Base-by-base conservation (phyloP, 2,888 invertebrate species). In the Tetramorium bicarinatum region DNA sequence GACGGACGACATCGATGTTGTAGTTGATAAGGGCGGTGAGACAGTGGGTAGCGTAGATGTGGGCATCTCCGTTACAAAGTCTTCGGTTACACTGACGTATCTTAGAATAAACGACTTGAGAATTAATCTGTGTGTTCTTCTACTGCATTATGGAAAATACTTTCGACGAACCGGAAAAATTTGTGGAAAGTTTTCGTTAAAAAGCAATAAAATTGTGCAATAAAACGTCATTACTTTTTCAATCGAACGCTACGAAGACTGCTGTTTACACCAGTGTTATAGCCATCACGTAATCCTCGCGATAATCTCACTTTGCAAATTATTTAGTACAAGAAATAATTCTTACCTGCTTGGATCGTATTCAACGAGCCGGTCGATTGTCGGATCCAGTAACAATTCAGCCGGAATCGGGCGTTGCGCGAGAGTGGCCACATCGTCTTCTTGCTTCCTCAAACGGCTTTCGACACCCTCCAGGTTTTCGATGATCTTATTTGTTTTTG, bases 381-480 rank as follows among this genome's bases (percentile, higher is more conserved):
- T 97, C 1, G 98, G 97, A 94, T 97, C 97, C 75, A 97, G 95
- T 52, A 98, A 95, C 34, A 97, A 94, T 92, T 98, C 98, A 0
- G 97, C 96, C 0, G 97, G 97, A 13, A 96, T 96, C 0, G 97
- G 98, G 54, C 97, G 95, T 92, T 97, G 97, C 0, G 97, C 97
- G 75, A 98, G 94, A 1, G 97, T 96, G 1, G 97, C 97, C 0
- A 98, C 97, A 92, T 98, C 98, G 91, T 97, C 97, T 92, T 98
- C 98, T 91, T 98, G 98, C 92, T 98, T 98, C 94, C 97, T 98
- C 81, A 98, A 94, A 62, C 98, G 96, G 92, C 97, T 97, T 93
- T 98, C 98, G 1, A 98, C 98, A 96, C 98, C 97, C 93, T 97
- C 98, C 91, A 98, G 95, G 94, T 98, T 98, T 91, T 97, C 97